Conservation (phyloP, 2,888 invertebrate genomes). For the Hymenopus coronatus region DNA sequence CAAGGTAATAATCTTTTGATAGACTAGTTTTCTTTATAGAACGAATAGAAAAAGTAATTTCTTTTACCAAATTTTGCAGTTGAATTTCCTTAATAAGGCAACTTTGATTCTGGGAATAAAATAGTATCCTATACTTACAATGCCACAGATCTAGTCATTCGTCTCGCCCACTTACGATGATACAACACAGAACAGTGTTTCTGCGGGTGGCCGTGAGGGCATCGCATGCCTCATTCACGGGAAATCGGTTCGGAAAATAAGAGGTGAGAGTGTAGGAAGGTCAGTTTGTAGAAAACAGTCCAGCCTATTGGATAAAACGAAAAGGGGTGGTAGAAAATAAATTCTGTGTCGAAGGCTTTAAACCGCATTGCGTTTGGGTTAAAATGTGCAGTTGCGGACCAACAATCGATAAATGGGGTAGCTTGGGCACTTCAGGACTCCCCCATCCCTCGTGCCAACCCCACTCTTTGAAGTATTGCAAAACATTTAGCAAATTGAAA, state of each 20-base stretch:
- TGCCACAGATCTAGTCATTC: not conserved
- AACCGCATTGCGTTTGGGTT: constrained; percentile 8
- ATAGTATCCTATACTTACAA: no score
- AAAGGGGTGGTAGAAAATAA: not conserved
- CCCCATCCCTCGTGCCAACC: not conserved
- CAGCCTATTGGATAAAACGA: not conserved
- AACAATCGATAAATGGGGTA: not conserved
- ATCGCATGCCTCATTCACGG: not conserved
- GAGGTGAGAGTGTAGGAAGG: not conserved
- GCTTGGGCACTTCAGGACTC: not conserved
- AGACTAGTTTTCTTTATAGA: no score
- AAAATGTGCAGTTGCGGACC: constrained; percentile 6
- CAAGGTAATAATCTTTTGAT: no score
- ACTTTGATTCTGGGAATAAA: no score
- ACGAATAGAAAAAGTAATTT: no score
- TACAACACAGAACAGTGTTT: not conserved
- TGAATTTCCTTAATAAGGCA: no score
- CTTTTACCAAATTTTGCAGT: no score
- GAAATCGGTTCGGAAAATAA: not conserved
- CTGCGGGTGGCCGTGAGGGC: not conserved
- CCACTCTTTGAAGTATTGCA: constrained; percentile 9
- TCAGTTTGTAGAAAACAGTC: not conserved
- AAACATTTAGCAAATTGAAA: constrained; percentile 17
- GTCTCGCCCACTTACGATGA: not conserved
- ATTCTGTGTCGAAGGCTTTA: constrained; percentile 2